Evolutionary conservation across 2,797 vertebrate species (phyloP).

Genomic region (Periophthalmus magnuspinnatus): DNA sequence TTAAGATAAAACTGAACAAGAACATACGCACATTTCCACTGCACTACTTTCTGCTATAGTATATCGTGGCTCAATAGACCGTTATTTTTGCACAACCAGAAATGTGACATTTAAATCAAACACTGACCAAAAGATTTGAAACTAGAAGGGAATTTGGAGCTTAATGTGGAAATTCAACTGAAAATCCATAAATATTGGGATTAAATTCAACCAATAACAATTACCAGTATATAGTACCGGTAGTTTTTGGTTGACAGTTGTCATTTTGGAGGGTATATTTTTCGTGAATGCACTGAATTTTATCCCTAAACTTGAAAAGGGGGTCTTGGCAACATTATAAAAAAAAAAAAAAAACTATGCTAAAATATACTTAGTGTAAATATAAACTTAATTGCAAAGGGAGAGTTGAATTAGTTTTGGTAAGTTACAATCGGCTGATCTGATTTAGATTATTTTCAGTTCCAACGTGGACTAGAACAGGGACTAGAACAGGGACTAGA

Average conservation of each 20-base stretch:
- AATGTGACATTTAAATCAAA: background rate
- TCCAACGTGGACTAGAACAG: too few relatives aligned
- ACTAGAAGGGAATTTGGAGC: background rate
- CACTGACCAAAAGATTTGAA: background rate
- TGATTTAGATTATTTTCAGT: slow-evolving; percentile 18
- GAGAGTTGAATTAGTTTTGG: background rate
- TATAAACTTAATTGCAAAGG: slow-evolving; percentile 6
- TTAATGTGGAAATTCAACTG: background rate
- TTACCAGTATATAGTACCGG: too few relatives aligned
- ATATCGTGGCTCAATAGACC: background rate
- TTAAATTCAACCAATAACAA: too few relatives aligned
- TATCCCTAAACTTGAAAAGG: background rate
- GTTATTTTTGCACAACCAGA: background rate
- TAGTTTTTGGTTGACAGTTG: too few relatives aligned
- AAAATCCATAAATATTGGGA: too few relatives aligned
- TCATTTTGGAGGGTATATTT: background rate
- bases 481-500: too few relatives aligned
- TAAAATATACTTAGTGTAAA: background rate
- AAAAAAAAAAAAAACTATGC: too few relatives aligned
- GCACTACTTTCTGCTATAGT: slow-evolving; percentile 16
- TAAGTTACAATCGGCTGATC: slow-evolving; percentile 1
- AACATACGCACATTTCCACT: slow-evolving; percentile 24
- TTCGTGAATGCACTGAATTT: background rate
- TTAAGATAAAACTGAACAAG: background rate
- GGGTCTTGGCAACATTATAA: background rate